Evolutionary conservation across 2,888 invertebrate species (phyloP).

Genomic region (Orthosia cruda): DNA sequence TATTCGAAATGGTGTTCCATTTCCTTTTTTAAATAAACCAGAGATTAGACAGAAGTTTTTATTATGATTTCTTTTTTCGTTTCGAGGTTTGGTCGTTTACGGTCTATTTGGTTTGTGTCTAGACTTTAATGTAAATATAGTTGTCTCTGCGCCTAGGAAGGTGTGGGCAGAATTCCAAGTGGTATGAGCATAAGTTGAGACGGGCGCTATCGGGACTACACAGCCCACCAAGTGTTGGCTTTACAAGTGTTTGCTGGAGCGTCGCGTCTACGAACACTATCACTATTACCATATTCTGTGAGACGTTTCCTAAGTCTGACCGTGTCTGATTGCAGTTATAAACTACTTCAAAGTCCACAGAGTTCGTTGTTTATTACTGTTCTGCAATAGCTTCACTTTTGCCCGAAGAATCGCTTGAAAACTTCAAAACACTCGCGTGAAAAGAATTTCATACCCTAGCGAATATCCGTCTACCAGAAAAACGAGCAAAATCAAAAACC

Average conservation of each 20-base stretch:
- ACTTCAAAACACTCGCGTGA: background rate
- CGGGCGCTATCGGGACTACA: constrained; percentile 44
- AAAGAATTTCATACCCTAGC: constrained; percentile 34
- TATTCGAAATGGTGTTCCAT: constrained; percentile 49
- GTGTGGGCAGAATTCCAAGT: constrained; percentile 65
- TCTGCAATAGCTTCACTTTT: background rate
- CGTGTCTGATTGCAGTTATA: constrained; percentile 7
- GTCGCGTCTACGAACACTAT: constrained; percentile 36
- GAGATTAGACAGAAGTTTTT: constrained; percentile 35
- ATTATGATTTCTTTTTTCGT: constrained; percentile 17
- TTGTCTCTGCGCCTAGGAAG: constrained; percentile 29
- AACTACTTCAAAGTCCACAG: background rate
- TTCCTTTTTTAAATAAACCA: constrained; percentile 55
- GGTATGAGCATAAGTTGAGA: constrained; percentile 48
- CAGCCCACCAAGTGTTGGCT: constrained; percentile 57
- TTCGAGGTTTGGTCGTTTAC: constrained; percentile 27
- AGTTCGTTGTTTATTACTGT: background rate
- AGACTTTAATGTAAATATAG: constrained; percentile 55
- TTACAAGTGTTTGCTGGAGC: constrained; percentile 53
- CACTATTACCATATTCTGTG: constrained; percentile 13
- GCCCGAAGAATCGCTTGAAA: background rate
- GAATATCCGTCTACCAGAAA: constrained; percentile 28
- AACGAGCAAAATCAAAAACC: constrained; percentile 43
- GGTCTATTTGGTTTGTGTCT: constrained; percentile 55
- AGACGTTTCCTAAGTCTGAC: constrained; percentile 26